Evolutionary conservation across 2,888 invertebrate genomes (phyloP), one percentile per base, ranked within the genome.

Genomic region (Synergus gifuensis): DNA sequence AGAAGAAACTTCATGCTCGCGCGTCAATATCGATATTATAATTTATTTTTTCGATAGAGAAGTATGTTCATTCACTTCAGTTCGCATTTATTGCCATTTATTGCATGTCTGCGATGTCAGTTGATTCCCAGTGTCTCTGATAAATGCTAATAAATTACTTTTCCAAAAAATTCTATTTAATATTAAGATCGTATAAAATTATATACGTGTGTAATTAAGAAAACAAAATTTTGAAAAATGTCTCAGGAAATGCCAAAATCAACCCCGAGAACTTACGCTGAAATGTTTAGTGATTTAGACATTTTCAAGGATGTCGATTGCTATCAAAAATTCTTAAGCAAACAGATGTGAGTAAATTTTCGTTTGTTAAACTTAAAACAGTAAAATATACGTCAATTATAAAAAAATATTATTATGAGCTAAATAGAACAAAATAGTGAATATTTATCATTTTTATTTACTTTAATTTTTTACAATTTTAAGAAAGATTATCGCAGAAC

Each of bases 241-340:
- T 76, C 81, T n/a, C 64, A 77, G 14, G 77, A 77, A 14, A 79
- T 60, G n/a, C 76, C 77, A 22, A 77, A 77, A 76, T 76, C 79
- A 11, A 81, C 81, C n/a, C 81, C 81, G 7, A 77, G 77, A 18
- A 63, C 77, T 28, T 79, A 77, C 16, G 40, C 67, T 14, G 77
- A 79, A 42, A 40, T 77, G 12, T 44, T 64, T 28, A 22, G 16
- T n/a, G 44, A 76, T n/a, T 16, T 18, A 16, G 66, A 79, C 66
- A 28, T 12, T 22, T n/a, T 62, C 60, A 64, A 58, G 16, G 44
- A 78, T 76, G 64, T 66, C n/a, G 64, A 64, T 7, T n/a, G 54
- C 4, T 64, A 40, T 64, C n/a, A 64, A 40, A 64, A 40, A 64
- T 3, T 42, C 40, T 64, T 64, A 14, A 22, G 18, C 44, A 63